Evolutionary conservation across 1,140 invertebrate genomes (phyloP), one percentile per base, ranked within the genome.

Genomic region (Rhyacophila brunnea): DNA sequence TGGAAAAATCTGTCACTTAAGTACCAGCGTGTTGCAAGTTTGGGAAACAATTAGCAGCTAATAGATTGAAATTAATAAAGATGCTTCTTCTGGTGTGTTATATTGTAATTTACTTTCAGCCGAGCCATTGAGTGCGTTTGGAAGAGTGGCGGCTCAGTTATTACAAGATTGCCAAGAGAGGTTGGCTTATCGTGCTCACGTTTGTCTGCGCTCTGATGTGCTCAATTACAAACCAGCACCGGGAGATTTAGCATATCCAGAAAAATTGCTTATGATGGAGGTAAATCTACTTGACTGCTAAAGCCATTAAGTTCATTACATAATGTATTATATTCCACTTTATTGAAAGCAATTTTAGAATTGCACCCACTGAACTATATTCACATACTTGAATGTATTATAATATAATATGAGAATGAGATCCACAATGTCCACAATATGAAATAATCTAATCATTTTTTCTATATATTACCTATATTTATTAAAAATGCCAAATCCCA

Each of bases 261-360:
- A 98, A 67, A 97, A 98, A 74, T 77, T 99, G 14, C 86, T 94
- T 72, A 97, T 98, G 91, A 99, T 99, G 95, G 90, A 95, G 74
- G 80, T 81, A 56, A 20, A n/a, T 50, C 17, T 1, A 35, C 11
- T 50, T 50, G 17, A n/a, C n/a, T n/a, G n/a, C n/a, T n/a, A n/a
- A n/a, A n/a, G n/a, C n/a, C 10, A n/a, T 9, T 19, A 45, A 45
- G 2, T 48, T 48, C 34, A 48, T 6, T n/a, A 48, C 5, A 3
- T 48, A 36, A 19, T 48, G 34, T 20, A 7, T 47, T 44, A 44
- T 20, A 47, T 15, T 18, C n/a, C n/a, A n/a, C n/a, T n/a, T n/a
- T n/a, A n/a, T n/a, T n/a, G n/a, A n/a, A n/a, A n/a, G n/a, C n/a
- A n/a, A n/a, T n/a, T n/a, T n/a, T n/a, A n/a, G n/a, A n/a, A n/a